Base-by-base conservation (phyloP, 2,113 vertebrate genomes). In the Pungitius pungitius region DNA sequence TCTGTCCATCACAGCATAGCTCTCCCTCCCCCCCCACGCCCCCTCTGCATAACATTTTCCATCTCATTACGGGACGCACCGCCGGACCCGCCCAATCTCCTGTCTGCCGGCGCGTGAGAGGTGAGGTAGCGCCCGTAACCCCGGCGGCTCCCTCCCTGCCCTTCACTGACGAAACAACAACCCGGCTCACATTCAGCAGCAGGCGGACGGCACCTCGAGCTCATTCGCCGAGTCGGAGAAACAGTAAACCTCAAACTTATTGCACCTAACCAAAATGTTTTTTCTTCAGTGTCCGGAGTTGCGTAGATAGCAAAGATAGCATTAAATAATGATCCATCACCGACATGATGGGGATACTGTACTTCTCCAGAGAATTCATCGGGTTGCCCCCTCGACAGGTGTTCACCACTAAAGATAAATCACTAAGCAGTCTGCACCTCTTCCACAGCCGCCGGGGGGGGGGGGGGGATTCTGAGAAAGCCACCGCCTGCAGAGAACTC, bases 1-100 rank as follows among this genome's bases (percentile, higher is more conserved):
- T 67, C 72, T 74, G 82, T 76, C 82, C 69, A 67, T 82, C 76
- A 77, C 64, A 10, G 43, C 18, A 14, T 12, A 58, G 76, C 72
- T 45, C 73, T 33, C 11, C 12, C 9, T 14, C 61, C 37, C 71
- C 18, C 9, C 42, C 12, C 40, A 26, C 61, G n/a, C 27, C 54
- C 51, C 52, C 37, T 26, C 68, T 67, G 39, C 72, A 79, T 49
- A 73, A 75, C 58, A 22, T 70, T 67, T 81, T 58, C 65, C 75
- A 77, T 77, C 78, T 76, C 82, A 63, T 84, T 67, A 26, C 20
- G 0, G 35, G 35, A 85, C 1, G 71, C 79, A 56, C 8, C 1
- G 26, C 69, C 37, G 65, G 66, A 71, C 69, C 52, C 40, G 69
- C 73, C 43, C 58, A 52, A 67, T 40, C 64, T 62, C 84, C 24